Evolutionary conservation across 2,113 vertebrate genomes (phyloP).

Genomic region (Ophiodon elongatus): DNA sequence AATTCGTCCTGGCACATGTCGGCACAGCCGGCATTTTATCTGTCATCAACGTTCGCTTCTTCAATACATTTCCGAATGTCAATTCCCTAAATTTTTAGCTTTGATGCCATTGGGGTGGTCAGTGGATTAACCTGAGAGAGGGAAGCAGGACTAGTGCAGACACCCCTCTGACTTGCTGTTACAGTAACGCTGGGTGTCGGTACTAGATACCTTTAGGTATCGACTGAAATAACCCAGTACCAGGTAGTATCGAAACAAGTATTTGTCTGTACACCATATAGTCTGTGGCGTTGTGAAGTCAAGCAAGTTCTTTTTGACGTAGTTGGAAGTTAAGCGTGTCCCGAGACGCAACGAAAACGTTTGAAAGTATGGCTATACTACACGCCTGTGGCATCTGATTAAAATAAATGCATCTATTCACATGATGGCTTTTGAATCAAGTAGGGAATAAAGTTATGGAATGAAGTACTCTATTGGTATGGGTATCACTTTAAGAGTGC

Average conservation of each 20-base stretch:
- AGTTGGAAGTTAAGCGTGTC: neutral
- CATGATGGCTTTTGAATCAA: neutral
- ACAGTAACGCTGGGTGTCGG: no score
- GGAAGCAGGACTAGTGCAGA: slow-evolving; percentile 14
- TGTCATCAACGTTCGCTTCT: neutral
- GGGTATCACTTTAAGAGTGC: neutral
- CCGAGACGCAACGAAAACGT: neutral
- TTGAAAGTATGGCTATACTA: neutral
- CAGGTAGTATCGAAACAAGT: neutral
- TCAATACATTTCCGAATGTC: neutral
- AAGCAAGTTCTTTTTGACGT: no score
- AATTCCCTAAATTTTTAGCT: slow-evolving; percentile 1
- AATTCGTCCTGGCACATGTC: neutral
- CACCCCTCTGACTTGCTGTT: slow-evolving; percentile 13
- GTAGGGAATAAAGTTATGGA: neutral
- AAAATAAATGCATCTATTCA: neutral
- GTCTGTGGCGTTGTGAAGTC: no score
- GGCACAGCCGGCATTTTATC: no score
- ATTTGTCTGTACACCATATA: no score
- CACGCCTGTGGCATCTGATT: no score
- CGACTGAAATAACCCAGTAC: neutral
- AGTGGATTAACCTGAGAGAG: neutral
- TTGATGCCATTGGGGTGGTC: neutral
- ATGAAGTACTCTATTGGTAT: neutral
- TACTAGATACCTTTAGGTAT: no score